phyloP scores from a whole-genome alignment of 2,888 invertebrate species.

The Orthosia cruda region DNA sequence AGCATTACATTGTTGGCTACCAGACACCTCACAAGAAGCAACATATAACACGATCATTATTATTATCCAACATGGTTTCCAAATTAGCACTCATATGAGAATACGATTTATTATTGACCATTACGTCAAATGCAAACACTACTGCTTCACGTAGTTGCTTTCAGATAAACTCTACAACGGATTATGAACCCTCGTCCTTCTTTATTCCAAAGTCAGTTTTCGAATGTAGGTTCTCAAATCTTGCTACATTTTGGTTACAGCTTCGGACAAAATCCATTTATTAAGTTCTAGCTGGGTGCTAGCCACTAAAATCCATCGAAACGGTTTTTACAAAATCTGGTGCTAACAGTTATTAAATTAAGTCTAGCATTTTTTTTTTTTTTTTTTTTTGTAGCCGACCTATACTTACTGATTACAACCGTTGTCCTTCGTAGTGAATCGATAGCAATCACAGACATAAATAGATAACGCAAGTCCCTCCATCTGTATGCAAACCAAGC shows the following conservation, averaged over 20 bases:
- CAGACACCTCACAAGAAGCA: not conserved
- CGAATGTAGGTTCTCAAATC: not conserved
- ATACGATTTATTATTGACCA: slow-evolving; percentile 53
- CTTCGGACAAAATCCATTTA: not conserved
- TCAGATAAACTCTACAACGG: not conserved
- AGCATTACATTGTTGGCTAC: not conserved
- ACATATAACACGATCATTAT: slow-evolving; percentile 10
- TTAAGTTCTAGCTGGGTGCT: not conserved
- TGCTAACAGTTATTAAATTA: not conserved
- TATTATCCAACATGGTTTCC: slow-evolving; percentile 60
- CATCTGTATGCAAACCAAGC: no score
- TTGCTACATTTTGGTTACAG: not conserved
- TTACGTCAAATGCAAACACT: slow-evolving; percentile 9
- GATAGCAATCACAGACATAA: no score
- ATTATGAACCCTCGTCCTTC: not conserved
- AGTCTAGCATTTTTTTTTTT: not conserved
- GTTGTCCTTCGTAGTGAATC: not conserved
- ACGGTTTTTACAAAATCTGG: not conserved
- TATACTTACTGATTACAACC: not conserved
- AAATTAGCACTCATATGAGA: slow-evolving; percentile 69
- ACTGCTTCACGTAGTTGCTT: slow-evolving; percentile 11
- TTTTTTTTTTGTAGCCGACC: not conserved
- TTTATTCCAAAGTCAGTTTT: not conserved
- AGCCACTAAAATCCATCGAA: not conserved
- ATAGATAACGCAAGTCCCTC: no score